Conservation (phyloP, 2,888 invertebrate species). For the Apeira syringaria region DNA sequence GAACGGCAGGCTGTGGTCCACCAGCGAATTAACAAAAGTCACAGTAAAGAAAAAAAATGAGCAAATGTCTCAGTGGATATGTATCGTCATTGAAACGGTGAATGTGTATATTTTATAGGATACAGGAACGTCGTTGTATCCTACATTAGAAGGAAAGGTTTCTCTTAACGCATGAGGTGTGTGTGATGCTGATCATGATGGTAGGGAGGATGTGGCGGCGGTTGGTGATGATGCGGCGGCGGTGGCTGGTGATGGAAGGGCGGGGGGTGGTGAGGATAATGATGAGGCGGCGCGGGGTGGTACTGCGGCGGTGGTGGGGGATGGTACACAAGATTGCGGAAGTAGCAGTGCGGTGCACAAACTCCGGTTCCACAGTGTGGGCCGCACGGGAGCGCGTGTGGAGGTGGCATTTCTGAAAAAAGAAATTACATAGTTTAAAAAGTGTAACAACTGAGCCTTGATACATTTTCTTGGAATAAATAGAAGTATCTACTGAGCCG, state of each 20-base stretch:
- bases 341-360: conserved; percentile 59
- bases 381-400: conserved; percentile 58
- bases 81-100: no score
- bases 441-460: no score
- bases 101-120: no score
- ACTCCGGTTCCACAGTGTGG: conserved; percentile 54
- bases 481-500: no score
- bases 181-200: conserved; percentile 25
- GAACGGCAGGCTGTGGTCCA: no score
- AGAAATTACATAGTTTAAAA: no score
- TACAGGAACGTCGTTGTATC: no score
- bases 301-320: conserved; percentile 31
- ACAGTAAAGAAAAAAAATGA: no score
- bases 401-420: conserved; percentile 59
- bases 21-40: no score
- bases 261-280: conserved; percentile 27
- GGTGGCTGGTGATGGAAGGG: conserved; percentile 27
- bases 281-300: conserved; percentile 26
- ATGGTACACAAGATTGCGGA: conserved; percentile 28
- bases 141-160: not conserved
- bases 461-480: no score
- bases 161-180: conserved; percentile 3
- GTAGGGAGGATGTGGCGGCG: conserved; percentile 18
- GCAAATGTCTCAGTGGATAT: no score
- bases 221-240: conserved; percentile 28